Base-by-base conservation (phyloP, 2,113 vertebrate species). In the Crotophaga sulcirostris region DNA sequence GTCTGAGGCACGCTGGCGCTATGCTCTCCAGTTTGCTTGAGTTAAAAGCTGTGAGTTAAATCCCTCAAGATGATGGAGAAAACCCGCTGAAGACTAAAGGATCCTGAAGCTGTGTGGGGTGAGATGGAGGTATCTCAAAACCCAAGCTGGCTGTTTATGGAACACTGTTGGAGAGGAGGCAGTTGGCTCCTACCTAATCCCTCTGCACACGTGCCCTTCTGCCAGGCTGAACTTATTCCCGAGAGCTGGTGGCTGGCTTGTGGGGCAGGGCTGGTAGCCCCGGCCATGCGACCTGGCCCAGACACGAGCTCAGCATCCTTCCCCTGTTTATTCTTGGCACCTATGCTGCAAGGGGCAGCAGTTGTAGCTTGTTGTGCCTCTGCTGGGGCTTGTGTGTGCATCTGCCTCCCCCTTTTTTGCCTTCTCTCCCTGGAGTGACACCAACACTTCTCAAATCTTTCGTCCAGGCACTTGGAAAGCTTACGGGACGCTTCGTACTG, bases 231-330 rank as follows among this genome's bases (percentile, higher is more conserved):
- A 31, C 55, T 63, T 33, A 44, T 26, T 90, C 66, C 66, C 11
- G 9, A 64, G 64, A 81, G 36, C 63, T 54, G 68, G 36, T 49
- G 54, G 8, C 58, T 76, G 36, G 29, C 31, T 76, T 38, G 51
- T 47, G 72, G 44, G 34, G 21, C 67, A 52, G 52, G 66, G 52
- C 38, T 67, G 59, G 38, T 20, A 34, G 66, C 34, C 52, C 49
- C 4, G 17, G 45, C 25, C 34, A 0, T 0, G 0, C 25, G 15
- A 11, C 28, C 20, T 78, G 24, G 49, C 25, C 29, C 1, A 1
- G 10, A 12, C 44, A 26, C 1, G 3, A 75, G 16, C 36, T 73
- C 13, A 56, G 45, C 7, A 17, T 75, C 64, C 38, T 16, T 81
- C 7, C 24, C 31, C 14, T 52, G 11, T 31, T 84, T 6, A 4